Conservation (phyloP, 2,888 invertebrate species). For the Vesta saturnalis region DNA sequence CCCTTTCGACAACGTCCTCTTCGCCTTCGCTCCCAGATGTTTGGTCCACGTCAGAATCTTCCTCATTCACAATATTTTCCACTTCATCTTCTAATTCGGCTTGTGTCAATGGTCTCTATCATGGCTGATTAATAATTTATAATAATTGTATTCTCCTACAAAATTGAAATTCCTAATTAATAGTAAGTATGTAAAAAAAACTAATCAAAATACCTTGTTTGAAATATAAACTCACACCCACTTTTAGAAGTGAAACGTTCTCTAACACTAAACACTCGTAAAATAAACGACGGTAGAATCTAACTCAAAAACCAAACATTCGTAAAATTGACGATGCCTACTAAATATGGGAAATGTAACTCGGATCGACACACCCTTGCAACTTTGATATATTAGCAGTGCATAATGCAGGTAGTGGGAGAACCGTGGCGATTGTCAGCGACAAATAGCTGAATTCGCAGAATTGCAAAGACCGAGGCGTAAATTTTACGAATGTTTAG, state of each 20-base stretch:
- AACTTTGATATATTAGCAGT: neutral
- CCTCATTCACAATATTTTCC: neutral
- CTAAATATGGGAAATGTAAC: neutral
- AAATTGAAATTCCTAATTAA: neutral
- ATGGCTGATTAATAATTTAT: constrained; percentile 4
- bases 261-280: constrained; percentile 2
- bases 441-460: constrained; percentile 5
- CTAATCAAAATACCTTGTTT: constrained; percentile 1
- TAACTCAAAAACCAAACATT: constrained; percentile 5
- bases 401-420: constrained; percentile 5
- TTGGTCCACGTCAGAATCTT: constrained; percentile 6
- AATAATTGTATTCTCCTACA: neutral
- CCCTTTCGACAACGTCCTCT: constrained; percentile 4
- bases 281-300: neutral
- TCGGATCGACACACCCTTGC: constrained; percentile 4
- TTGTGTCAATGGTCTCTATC: constrained; percentile 8
- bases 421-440: neutral
- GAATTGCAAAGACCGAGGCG: neutral
- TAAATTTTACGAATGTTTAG: constrained; percentile 9
- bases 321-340: constrained; percentile 9
- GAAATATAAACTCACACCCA: constrained; percentile 1
- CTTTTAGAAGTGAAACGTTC: constrained; percentile 2
- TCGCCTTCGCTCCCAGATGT: constrained; percentile 3
- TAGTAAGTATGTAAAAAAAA: constrained; percentile 3
- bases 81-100: neutral